phyloP scores from a whole-genome alignment of 2,888 invertebrate genomes.

The Acrocera orbiculus region DNA sequence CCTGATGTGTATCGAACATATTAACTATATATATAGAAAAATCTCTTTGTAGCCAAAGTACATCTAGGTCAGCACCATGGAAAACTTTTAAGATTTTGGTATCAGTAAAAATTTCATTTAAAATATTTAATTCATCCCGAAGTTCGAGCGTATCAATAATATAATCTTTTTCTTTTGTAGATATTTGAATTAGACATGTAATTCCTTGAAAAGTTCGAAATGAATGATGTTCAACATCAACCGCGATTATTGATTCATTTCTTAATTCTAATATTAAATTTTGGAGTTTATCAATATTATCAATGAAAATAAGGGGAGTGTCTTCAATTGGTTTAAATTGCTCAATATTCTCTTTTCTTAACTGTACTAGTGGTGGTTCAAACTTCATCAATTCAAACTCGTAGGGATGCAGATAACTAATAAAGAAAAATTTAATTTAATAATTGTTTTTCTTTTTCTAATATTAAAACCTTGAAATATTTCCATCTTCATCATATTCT shows the following conservation, averaged over 20 bases:
- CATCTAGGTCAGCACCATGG: slow-evolving; percentile 78
- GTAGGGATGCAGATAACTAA: slow-evolving; percentile 74
- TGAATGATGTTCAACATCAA: slow-evolving; percentile 88
- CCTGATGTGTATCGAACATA: slow-evolving; percentile 91
- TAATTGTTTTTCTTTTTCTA: background rate
- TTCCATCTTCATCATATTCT: slow-evolving; percentile 45
- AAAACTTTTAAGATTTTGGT: slow-evolving; percentile 82
- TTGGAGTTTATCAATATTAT: slow-evolving; percentile 44
- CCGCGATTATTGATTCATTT: slow-evolving; percentile 54
- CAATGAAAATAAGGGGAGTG: slow-evolving; percentile 51
- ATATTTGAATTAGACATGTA: slow-evolving; percentile 90
- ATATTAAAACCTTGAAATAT: slow-evolving; percentile 32
- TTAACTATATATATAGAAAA: slow-evolving; percentile 89
- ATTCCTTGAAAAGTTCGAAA: slow-evolving; percentile 86
- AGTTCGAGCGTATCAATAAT: slow-evolving; percentile 73
- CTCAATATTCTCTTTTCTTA: slow-evolving; percentile 33
- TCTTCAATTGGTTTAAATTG: slow-evolving; percentile 35
- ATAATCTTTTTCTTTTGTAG: slow-evolving; percentile 63
- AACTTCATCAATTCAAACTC: slow-evolving; percentile 65
- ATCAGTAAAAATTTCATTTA: slow-evolving; percentile 84
- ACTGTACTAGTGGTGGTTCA: slow-evolving; percentile 35
- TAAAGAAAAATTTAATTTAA: background rate
- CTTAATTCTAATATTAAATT: slow-evolving; percentile 48
- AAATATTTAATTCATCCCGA: slow-evolving; percentile 58
- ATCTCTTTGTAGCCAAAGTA: slow-evolving; percentile 91